Conservation (phyloP, 2,113 vertebrate genomes). For the Pungitius pungitius region DNA sequence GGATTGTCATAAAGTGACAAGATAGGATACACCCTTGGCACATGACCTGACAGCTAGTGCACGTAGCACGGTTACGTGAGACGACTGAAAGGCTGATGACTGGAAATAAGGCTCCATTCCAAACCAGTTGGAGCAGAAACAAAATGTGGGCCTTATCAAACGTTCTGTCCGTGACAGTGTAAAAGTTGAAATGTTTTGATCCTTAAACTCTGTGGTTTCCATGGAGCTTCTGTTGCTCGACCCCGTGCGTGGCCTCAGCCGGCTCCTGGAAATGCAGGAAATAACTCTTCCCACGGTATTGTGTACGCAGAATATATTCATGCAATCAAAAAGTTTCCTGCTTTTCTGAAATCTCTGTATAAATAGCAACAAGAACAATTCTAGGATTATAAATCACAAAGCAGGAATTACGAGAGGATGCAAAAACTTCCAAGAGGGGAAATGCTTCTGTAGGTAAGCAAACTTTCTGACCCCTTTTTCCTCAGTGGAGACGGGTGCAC, state of each 20-base stretch:
- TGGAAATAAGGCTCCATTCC: constrained; percentile 14
- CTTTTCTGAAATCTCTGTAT: constrained; percentile 65
- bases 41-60: constrained; percentile 20
- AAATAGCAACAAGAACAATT: constrained; percentile 76
- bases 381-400: constrained; percentile 61
- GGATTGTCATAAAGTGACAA: neutral
- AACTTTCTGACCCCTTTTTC: constrained; percentile 44
- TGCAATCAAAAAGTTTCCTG: constrained; percentile 77
- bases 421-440: constrained; percentile 42
- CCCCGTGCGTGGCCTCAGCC: constrained; percentile 32
- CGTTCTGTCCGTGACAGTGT: neutral
- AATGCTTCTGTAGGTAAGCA: constrained; percentile 60
- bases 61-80: neutral
- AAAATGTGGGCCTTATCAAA: constrained; percentile 4
- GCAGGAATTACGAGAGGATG: constrained; percentile 51
- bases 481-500: constrained; percentile 20
- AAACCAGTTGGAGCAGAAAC: constrained; percentile 10
- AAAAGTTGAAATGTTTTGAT: constrained; percentile 29
- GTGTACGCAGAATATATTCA: constrained; percentile 60
- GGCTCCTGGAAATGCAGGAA: constrained; percentile 63
- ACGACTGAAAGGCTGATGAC: neutral
- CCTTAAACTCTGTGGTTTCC: constrained; percentile 33
- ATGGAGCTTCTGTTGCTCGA: constrained; percentile 39
- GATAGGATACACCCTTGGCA: constrained; percentile 11
- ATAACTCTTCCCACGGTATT: constrained; percentile 64